Conservation (phyloP, 1,140 invertebrate genomes). For the Laupala kohalensis region DNA sequence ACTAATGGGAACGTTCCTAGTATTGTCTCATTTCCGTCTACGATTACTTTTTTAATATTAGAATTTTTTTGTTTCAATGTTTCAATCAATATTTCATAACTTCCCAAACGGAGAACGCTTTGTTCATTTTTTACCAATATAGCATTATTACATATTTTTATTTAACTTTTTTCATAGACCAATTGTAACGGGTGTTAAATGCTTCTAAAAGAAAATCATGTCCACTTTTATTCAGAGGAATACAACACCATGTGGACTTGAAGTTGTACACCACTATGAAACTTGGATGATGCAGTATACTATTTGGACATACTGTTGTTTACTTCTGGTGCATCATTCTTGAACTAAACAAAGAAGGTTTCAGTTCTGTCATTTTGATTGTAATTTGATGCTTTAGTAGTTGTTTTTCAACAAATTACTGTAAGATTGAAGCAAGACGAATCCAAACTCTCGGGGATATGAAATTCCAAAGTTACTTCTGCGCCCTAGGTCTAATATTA, state of each 20-base stretch:
- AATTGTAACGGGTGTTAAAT: not conserved
- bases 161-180: not conserved
- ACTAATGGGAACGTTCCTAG: no score
- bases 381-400: not conserved
- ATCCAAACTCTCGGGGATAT: conserved; percentile 1
- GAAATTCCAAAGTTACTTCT: not conserved
- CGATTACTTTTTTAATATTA: no score
- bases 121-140: not conserved
- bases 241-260: not conserved
- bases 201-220: not conserved
- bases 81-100: no score
- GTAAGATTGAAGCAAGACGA: not conserved
- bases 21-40: no score
- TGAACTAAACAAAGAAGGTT: not conserved
- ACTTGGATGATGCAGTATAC: no score
- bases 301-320: no score
- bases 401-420: not conserved
- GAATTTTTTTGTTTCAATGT: no score
- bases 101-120: not conserved
- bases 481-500: not conserved
- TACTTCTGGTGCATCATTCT: not conserved
- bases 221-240: conserved; percentile 1
- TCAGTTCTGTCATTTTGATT: conserved; percentile 1
- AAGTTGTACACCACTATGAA: no score
- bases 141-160: not conserved